phyloP scores from a whole-genome alignment of 1,140 invertebrate genomes.

The Hirudo medicinalis region DNA sequence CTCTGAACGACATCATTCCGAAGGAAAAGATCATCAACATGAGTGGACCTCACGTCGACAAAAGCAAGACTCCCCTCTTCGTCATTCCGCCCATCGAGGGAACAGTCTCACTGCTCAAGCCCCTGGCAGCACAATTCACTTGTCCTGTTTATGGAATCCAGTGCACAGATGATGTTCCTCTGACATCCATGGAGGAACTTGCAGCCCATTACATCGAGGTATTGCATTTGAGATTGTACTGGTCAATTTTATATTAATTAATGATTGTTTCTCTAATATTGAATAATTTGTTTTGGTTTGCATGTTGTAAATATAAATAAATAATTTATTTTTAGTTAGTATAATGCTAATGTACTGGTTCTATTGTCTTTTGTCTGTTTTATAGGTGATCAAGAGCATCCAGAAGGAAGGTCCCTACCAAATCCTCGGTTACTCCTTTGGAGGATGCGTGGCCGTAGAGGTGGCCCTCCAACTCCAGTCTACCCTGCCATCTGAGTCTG shows the following conservation, averaged over 20 bases:
- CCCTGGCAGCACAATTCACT: slow-evolving; percentile 45
- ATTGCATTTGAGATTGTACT: neutral
- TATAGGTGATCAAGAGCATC: slow-evolving; percentile 56
- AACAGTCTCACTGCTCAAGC: slow-evolving; percentile 53
- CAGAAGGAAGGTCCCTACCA: slow-evolving; percentile 70
- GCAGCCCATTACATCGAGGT: slow-evolving; percentile 64
- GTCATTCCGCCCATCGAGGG: slow-evolving; percentile 86
- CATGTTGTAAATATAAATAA: no score
- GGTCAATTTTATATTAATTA: no score
- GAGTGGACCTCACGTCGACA: slow-evolving; percentile 36
- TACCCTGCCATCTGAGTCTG: slow-evolving; percentile 40
- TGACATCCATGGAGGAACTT: slow-evolving; percentile 55
- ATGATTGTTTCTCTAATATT: no score
- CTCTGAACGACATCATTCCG: slow-evolving; percentile 44
- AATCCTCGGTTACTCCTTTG: slow-evolving; percentile 84
- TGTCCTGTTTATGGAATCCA: slow-evolving; percentile 77
- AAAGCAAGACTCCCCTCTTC: slow-evolving; percentile 49
- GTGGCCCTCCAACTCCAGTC: slow-evolving; percentile 70
- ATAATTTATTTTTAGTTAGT: no score
- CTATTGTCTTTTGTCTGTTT: slow-evolving; percentile 15
- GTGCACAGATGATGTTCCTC: slow-evolving; percentile 60
- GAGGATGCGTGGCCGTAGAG: slow-evolving; percentile 78
- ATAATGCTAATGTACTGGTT: no score
- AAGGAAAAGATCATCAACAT: slow-evolving; percentile 40
- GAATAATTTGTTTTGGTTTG: no score